Evolutionary conservation across 1,140 invertebrate species (phyloP).

Genomic region (Luehdorfia chinensis): DNA sequence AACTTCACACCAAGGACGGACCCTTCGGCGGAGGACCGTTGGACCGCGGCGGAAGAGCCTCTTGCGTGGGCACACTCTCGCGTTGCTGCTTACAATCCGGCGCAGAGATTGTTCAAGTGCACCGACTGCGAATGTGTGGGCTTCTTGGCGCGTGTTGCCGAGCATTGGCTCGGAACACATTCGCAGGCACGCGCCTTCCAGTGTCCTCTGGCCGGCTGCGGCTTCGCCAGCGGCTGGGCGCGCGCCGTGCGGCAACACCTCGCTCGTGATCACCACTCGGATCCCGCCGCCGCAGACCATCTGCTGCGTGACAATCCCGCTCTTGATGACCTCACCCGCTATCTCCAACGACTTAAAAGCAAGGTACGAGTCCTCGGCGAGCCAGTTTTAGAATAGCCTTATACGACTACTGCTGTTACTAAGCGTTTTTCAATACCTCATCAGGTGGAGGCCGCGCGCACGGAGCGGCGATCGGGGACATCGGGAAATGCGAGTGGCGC

Average conservation of each 20-base stretch:
- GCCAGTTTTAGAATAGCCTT: no score
- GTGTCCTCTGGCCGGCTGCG: slow-evolving; percentile 81
- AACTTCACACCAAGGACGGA: slow-evolving; percentile 75
- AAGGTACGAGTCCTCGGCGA: slow-evolving; percentile 59
- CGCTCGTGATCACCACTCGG: slow-evolving; percentile 80
- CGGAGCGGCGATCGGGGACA: slow-evolving; percentile 29
- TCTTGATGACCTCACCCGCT: slow-evolving; percentile 84
- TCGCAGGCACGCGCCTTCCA: slow-evolving; percentile 85
- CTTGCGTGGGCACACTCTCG: slow-evolving; percentile 84
- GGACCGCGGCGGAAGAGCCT: slow-evolving; percentile 82
- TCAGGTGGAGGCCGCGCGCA: slow-evolving; percentile 52
- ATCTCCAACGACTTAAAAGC: slow-evolving; percentile 82
- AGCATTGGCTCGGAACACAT: slow-evolving; percentile 91
- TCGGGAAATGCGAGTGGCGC: slow-evolving; percentile 26
- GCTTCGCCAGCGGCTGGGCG: slow-evolving; percentile 86
- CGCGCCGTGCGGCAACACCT: slow-evolving; percentile 86
- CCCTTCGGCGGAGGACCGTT: slow-evolving; percentile 79
- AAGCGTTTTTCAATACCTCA: no score
- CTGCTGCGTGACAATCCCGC: slow-evolving; percentile 83
- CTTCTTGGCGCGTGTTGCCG: slow-evolving; percentile 86
- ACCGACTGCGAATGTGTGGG: slow-evolving; percentile 88
- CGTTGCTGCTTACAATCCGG: slow-evolving; percentile 84
- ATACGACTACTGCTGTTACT: no score
- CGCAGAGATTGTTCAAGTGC: slow-evolving; percentile 85
- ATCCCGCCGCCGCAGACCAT: slow-evolving; percentile 79